A percentile compares a stretch with the other conserved stretches of the same genome.
Conservation (phyloP, 2,888 invertebrate genomes). For the Tenthredo notha region DNA sequence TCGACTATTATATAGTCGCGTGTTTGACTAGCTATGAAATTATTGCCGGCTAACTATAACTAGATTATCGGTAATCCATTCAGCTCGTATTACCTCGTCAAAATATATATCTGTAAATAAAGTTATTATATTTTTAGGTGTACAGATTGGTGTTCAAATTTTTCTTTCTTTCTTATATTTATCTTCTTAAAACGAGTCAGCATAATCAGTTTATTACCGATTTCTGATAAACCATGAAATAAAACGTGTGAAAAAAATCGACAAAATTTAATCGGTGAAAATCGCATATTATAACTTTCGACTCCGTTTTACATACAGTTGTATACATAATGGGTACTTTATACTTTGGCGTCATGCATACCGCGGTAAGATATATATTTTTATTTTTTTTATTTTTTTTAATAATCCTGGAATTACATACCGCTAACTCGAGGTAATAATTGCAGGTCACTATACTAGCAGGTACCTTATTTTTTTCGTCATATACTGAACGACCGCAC, state of each 20-base stretch:
- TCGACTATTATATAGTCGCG: neutral
- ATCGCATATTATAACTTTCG: neutral
- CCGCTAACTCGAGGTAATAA: conserved; percentile 2
- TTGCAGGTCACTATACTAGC: neutral
- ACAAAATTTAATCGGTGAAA: neutral
- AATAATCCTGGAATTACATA: conserved; percentile 2
- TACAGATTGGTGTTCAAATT: neutral
- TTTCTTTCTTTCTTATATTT: too few relatives aligned
- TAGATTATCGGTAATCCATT: conserved; percentile 34
- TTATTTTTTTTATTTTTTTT: too few relatives aligned
- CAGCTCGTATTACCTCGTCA: conserved; percentile 21
- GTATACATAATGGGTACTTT: neutral
- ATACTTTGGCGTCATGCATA: neutral
- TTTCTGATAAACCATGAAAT: neutral
- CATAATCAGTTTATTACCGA: neutral
- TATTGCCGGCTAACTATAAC: conserved; percentile 15
- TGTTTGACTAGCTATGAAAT: neutral
- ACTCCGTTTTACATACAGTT: neutral
- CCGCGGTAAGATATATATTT: neutral
- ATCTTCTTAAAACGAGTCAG: too few relatives aligned
- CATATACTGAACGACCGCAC: neutral
- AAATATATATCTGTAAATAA: neutral
- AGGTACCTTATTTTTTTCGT: neutral
- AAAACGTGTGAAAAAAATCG: neutral
- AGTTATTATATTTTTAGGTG: neutral